A percentile compares a stretch with the other conserved stretches of the same genome.
Evolutionary conservation across 2,888 invertebrate species (phyloP).

Genomic region (Drosophila mimetica): DNA sequence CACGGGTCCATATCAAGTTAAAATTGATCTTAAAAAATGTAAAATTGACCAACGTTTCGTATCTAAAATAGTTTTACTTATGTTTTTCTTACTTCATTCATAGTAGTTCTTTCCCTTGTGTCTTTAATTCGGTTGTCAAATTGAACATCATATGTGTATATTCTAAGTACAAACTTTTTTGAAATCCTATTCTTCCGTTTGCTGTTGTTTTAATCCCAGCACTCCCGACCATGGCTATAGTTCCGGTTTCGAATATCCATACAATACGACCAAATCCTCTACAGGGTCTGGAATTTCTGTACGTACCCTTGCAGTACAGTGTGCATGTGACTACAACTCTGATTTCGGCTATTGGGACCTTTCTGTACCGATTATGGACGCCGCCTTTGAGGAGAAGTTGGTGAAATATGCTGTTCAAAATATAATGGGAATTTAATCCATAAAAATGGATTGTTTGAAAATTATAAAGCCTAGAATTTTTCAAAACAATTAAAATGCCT

Average conservation of each 20-base stretch:
- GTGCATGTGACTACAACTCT: constrained; percentile 3
- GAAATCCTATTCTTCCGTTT: neutral
- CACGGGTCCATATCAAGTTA: no score
- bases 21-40: no score
- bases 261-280: neutral
- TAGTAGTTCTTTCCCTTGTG: neutral
- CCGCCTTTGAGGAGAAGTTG: constrained; percentile 31
- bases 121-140: neutral
- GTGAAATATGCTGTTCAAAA: no score
- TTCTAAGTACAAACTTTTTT: neutral
- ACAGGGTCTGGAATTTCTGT: constrained; percentile 26
- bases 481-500: no score
- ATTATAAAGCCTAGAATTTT: no score
- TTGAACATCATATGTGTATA: neutral
- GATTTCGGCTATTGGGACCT: constrained; percentile 16
- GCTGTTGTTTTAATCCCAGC: neutral
- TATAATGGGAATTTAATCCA: neutral
- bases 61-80: no score
- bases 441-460: no score
- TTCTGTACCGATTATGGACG: constrained; percentile 32
- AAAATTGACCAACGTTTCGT: no score
- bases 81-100: no score
- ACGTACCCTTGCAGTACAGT: constrained; percentile 16
- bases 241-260: constrained; percentile 5
- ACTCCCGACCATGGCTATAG: constrained; percentile 15